Conservation (phyloP, 2,113 vertebrate genomes). For the Ochotona princeps region DNA sequence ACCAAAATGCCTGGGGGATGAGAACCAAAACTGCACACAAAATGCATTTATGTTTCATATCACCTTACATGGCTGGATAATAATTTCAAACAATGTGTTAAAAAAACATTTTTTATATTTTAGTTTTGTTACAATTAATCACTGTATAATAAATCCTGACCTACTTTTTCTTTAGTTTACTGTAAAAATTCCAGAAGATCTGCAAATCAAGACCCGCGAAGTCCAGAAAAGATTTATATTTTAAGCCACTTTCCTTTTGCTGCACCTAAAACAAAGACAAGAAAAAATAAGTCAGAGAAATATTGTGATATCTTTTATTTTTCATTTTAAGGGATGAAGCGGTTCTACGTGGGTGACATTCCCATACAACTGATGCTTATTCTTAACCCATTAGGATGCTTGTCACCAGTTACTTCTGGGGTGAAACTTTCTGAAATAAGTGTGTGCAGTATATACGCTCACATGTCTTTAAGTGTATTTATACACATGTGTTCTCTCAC, state of each 20-base stretch:
- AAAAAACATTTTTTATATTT: background rate
- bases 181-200: constrained; percentile 97
- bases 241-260: constrained; percentile 92
- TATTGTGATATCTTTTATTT: background rate
- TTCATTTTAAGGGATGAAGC: background rate
- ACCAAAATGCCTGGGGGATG: background rate
- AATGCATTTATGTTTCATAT: background rate
- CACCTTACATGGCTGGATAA: background rate
- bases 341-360: background rate
- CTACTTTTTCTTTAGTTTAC: constrained; percentile 94
- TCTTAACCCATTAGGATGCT: background rate
- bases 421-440: background rate
- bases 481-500: background rate
- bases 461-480: background rate
- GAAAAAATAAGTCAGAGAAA: constrained; percentile 63
- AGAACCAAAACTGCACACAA: background rate
- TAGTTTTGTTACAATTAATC: constrained; percentile 35
- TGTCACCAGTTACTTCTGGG: background rate
- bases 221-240: constrained; percentile 94
- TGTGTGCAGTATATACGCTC: fast-evolving
- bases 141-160: constrained; percentile 79
- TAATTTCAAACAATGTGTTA: background rate
- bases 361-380: background rate
- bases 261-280: constrained; percentile 84
- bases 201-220: constrained; percentile 92